Percentiles rank a stretch among this genome's conserved stretches.
Conservation (phyloP, 2,888 invertebrate genomes). For the Brachycybe producta region DNA sequence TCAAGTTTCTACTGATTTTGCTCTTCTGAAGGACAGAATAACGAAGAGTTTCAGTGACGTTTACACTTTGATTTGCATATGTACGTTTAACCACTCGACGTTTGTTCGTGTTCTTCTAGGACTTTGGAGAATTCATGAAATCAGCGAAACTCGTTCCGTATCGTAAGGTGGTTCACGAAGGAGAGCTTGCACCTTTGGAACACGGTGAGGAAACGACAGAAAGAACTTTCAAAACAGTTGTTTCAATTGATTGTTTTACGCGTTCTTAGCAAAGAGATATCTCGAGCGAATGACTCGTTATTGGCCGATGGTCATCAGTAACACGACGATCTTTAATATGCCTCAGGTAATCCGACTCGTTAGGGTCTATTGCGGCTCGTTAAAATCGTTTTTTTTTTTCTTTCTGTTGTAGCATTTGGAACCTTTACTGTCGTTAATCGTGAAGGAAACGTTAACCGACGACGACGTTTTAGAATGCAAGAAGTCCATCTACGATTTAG, state of each 20-base stretch:
- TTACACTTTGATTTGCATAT: no score
- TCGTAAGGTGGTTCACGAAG: constrained; percentile 22
- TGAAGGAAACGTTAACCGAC: constrained; percentile 68
- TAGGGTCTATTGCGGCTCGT: background rate
- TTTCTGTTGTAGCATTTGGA: constrained; percentile 52
- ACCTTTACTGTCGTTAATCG: constrained; percentile 61
- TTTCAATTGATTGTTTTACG: no score
- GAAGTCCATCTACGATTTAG: constrained; percentile 64
- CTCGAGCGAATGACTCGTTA: constrained; percentile 68
- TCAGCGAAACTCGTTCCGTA: constrained; percentile 38
- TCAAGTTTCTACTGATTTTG: no score
- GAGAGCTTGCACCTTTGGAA: constrained; percentile 38
- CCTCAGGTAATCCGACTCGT: constrained; percentile 33
- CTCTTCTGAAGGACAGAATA: no score
- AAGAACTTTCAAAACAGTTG: no score
- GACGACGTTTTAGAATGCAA: constrained; percentile 76
- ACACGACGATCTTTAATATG: constrained; percentile 73
- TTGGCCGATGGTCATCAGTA: constrained; percentile 63
- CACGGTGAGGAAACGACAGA: no score
- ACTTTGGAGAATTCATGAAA: constrained; percentile 79
- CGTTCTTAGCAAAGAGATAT: constrained; percentile 50
- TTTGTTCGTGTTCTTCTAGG: no score
- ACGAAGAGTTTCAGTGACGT: no score
- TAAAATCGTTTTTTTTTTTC: constrained; percentile 1
- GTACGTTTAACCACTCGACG: no score